Evolutionary conservation across 1,140 invertebrate genomes (phyloP).

Genomic region (Drosophila asahinai): DNA sequence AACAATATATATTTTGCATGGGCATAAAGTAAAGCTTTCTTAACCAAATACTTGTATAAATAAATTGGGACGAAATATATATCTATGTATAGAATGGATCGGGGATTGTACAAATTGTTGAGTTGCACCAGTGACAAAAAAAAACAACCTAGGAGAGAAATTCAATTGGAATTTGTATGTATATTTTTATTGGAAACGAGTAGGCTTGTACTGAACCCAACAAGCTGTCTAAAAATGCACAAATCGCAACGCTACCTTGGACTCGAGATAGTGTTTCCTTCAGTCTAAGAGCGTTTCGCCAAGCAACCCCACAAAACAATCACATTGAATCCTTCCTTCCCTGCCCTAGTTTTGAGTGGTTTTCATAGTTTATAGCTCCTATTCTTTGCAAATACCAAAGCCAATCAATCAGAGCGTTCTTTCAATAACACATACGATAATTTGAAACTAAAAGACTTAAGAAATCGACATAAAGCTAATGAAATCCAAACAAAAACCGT

Average conservation of each 20-base stretch:
- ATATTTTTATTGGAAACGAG: constrained; percentile 45
- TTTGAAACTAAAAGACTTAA: constrained; percentile 78
- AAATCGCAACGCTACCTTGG: constrained; percentile 42
- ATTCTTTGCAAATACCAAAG: constrained; percentile 19
- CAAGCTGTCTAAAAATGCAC: constrained; percentile 68
- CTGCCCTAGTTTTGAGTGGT: constrained; percentile 31
- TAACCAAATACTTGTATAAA: constrained; percentile 52
- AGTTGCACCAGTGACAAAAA: constrained; percentile 45
- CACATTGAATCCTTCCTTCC: constrained; percentile 43
- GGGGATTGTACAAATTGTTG: constrained; percentile 69
- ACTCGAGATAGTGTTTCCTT: constrained; percentile 28
- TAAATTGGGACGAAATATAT: constrained; percentile 45
- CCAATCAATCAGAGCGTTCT: constrained; percentile 33
- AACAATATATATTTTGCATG: constrained; percentile 56
- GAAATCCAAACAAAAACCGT: constrained; percentile 73
- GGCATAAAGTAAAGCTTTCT: constrained; percentile 47
- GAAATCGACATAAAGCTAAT: constrained; percentile 69
- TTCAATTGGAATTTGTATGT: constrained; percentile 53
- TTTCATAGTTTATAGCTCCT: constrained; percentile 33
- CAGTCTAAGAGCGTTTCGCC: constrained; percentile 22
- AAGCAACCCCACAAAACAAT: constrained; percentile 48
- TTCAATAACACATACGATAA: constrained; percentile 63
- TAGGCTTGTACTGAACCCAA: constrained; percentile 4
- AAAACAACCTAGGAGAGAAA: constrained; percentile 49
- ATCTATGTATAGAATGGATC: constrained; percentile 34